These are phyloP conservation scores for Cacoxenus indagator DNA, from an alignment of 2,888 invertebrate genomes.

Conservation along the genomic window DNA sequence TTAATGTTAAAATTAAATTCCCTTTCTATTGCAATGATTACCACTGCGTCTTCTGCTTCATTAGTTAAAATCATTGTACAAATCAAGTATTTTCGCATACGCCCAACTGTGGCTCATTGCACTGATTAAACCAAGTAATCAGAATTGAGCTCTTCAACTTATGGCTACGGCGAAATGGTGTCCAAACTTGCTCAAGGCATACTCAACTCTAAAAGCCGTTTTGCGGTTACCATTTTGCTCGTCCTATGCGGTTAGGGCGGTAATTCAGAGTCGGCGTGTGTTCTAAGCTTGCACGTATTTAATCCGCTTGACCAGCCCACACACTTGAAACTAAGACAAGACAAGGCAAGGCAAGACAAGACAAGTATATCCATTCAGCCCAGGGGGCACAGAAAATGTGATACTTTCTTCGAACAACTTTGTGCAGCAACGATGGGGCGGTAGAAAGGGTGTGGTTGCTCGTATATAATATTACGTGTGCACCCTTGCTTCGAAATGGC, in stretches of 20 bases:
- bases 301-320: constrained; percentile 38
- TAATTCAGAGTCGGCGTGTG: constrained; percentile 8
- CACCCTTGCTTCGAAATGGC: constrained; percentile 10
- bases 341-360: too few relatives aligned
- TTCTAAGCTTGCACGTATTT: neutral
- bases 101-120: constrained; percentile 20
- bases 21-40: neutral
- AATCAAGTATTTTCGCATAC: neutral
- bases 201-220: constrained; percentile 43
- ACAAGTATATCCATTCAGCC: too few relatives aligned
- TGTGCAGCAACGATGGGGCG: neutral
- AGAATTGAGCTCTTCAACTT: constrained; percentile 26
- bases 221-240: constrained; percentile 46
- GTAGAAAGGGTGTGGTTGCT: neutral
- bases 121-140: constrained; percentile 65
- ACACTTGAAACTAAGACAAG: too few relatives aligned
- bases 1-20: neutral
- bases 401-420: neutral
- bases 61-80: constrained; percentile 3
- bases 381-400: neutral
- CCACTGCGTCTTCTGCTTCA: neutral
- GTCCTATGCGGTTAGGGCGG: constrained; percentile 42
- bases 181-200: constrained; percentile 4
- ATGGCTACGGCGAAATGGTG: constrained; percentile 1
- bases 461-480: neutral